phyloP scores from a whole-genome alignment of 2,888 invertebrate genomes.

The Taphrorychus bicolor region DNA sequence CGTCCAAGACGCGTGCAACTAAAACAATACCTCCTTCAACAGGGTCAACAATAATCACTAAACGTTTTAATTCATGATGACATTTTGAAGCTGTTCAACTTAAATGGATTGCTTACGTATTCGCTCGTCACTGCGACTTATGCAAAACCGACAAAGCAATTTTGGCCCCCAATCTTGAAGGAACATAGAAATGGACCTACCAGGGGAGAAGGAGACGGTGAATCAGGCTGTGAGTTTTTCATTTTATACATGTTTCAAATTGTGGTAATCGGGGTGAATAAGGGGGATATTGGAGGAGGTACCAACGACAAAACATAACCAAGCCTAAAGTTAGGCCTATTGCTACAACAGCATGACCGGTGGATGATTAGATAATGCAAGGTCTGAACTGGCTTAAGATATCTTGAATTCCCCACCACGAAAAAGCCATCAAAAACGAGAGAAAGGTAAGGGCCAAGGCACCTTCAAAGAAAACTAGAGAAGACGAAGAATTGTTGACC shows the following conservation, averaged over 20 bases:
- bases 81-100: conserved; percentile 54
- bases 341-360: conserved; percentile 58
- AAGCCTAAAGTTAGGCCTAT: conserved; percentile 50
- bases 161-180: conserved; percentile 72
- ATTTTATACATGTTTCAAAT: background rate
- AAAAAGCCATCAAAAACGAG: conserved; percentile 39
- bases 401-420: conserved; percentile 50
- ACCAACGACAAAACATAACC: conserved; percentile 44
- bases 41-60: conserved; percentile 28
- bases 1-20: conserved; percentile 33
- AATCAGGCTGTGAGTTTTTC: conserved; percentile 45
- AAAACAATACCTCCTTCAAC: conserved; percentile 16
- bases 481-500: conserved; percentile 49
- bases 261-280: no score
- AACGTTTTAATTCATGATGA: conserved; percentile 51
- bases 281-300: conserved; percentile 48
- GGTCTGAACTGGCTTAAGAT: conserved; percentile 58
- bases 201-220: conserved; percentile 61
- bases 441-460: conserved; percentile 43
- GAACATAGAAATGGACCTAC: conserved; percentile 76
- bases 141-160: conserved; percentile 72
- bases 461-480: conserved; percentile 43
- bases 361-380: conserved; percentile 58
- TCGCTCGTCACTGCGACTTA: conserved; percentile 54
- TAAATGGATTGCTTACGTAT: conserved; percentile 46